A percentile compares a stretch with the other conserved stretches of the same genome.
These are phyloP conservation scores for Dryadula phaetusa DNA, from an alignment of 2,888 invertebrate genomes.

Conservation along the genomic window DNA sequence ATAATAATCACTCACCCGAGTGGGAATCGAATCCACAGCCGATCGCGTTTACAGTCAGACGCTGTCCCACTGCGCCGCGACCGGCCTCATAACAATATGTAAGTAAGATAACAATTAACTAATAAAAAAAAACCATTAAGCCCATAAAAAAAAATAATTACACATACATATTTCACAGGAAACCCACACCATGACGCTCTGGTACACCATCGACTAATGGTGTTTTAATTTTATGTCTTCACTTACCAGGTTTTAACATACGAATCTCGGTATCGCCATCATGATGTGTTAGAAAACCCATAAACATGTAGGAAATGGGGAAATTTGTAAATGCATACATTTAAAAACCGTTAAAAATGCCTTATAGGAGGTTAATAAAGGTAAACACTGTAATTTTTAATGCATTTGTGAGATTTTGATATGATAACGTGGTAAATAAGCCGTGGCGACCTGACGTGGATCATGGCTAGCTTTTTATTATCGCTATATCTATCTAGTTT, in stretches of 20 bases:
- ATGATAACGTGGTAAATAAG: slow-evolving; percentile 39
- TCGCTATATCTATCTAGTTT: background rate
- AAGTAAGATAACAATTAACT: too few relatives aligned
- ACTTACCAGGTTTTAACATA: background rate
- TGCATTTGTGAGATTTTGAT: slow-evolving; percentile 36
- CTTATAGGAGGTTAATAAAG: too few relatives aligned
- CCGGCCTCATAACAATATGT: too few relatives aligned
- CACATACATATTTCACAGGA: background rate
- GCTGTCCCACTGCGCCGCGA: too few relatives aligned
- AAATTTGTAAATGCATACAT: slow-evolving; percentile 15
- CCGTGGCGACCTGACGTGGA: slow-evolving; percentile 32
- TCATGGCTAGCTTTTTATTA: background rate
- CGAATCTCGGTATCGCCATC: background rate
- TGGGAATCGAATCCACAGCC: too few relatives aligned
- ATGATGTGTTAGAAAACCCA: slow-evolving; percentile 21
- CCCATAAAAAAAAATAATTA: background rate
- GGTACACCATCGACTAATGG: background rate
- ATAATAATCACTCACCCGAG: too few relatives aligned
- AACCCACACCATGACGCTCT: background rate
- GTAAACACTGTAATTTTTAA: slow-evolving; percentile 37
- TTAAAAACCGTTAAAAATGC: slow-evolving; percentile 23
- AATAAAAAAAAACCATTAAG: background rate
- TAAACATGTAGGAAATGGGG: slow-evolving; percentile 13
- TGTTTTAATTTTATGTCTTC: slow-evolving; percentile 23
- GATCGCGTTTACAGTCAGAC: too few relatives aligned